These are phyloP conservation scores for Gulo gulo DNA, from an alignment of 2,113 vertebrate species.

Conservation along the genomic window DNA sequence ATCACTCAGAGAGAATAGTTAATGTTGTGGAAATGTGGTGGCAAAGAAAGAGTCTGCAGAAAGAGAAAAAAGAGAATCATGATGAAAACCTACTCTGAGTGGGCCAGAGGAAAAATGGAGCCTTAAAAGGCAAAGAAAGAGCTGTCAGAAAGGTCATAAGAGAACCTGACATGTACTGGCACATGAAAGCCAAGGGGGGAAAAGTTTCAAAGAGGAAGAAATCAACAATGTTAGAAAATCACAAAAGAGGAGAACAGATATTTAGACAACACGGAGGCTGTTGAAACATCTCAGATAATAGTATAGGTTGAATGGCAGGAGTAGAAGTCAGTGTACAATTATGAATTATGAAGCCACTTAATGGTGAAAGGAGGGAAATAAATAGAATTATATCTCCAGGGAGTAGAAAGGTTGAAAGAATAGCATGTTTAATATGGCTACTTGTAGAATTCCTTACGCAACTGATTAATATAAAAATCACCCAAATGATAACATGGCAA, in stretches of 20 bases:
- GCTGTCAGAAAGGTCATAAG: background rate
- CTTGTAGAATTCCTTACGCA: background rate
- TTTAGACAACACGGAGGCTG: background rate
- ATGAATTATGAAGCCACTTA: background rate
- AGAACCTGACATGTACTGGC: background rate
- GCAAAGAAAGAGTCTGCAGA: background rate
- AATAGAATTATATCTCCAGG: background rate
- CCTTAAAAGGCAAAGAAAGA: background rate
- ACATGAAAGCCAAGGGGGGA: background rate
- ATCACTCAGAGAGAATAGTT: background rate
- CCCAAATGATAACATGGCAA: background rate
- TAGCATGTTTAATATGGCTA: background rate
- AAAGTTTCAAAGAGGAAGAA: background rate
- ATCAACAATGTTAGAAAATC: background rate
- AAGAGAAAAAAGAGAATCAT: background rate
- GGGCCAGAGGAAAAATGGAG: background rate
- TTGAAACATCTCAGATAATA: background rate
- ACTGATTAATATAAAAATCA: background rate
- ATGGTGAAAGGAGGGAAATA: background rate
- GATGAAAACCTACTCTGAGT: background rate
- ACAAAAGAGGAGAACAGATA: background rate
- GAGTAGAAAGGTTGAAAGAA: background rate
- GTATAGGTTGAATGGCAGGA: background rate
- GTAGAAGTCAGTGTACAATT: background rate
- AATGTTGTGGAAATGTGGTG: background rate